Base-by-base conservation (phyloP, 2,797 vertebrate genomes). In the Karalla daura region DNA sequence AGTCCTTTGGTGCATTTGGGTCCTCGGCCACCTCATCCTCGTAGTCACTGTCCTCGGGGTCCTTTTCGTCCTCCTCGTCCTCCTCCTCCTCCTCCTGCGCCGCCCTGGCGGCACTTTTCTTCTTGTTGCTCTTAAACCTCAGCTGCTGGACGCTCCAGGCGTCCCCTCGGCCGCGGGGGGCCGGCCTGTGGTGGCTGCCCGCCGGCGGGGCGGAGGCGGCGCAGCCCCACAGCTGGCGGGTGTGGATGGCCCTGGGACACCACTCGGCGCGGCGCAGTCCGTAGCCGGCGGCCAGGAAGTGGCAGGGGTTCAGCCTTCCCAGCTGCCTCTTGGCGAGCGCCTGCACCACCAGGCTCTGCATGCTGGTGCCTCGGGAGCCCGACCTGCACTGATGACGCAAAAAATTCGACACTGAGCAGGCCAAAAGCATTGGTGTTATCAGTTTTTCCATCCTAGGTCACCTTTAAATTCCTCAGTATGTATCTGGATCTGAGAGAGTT, bases 61-160 rank as follows among this genome's bases (percentile, higher is more conserved):
- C 80, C 18, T 91, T 75, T 0, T 90, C 88, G 0, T 94, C 85
- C 0, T 94, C 92, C 0, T 95, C 92, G 0, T 93, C 91, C 1
- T 94, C 93, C 0, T 94, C 93, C 0, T 93, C 91, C 1, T 94
- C 91, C 21, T 92, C 89, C 6, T 86, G 81, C 10, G 74, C 0
- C 1, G 63, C 61, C 74, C 72, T 89, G 20, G 83, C 89, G 2
- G 76, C 66, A 14, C 80, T 88, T 58, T 93, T 96, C 85, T 93
- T 96, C 63, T 93, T 94, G 66, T 76, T 95, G 87, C 95, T 95
- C 92, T 97, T 98, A 74, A 92, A 93, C 74, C 96, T 91, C 45
- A 91, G 45, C 20, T 91, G 89, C 20, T 93, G 84, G 43, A 88
- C 65, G 5, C 78, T 68, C 32, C 81, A 81, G 3, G 58, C 14